These are phyloP conservation scores for Eupithecia vulgata DNA, from an alignment of 2,888 invertebrate genomes.

Conservation along the genomic window DNA sequence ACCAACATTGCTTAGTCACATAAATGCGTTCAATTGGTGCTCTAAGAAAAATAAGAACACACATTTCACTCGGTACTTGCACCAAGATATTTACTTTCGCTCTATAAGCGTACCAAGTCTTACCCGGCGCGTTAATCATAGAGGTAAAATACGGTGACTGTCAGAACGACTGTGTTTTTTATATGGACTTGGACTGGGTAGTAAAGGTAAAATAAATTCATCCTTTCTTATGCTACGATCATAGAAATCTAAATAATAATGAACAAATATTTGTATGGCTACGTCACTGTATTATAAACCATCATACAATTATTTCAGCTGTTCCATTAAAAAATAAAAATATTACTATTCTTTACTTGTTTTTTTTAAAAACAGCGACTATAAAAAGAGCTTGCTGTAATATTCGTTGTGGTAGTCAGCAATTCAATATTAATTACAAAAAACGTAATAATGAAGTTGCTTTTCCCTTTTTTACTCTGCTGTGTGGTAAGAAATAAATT, in stretches of 20 bases:
- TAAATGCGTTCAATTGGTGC: too few species aligned
- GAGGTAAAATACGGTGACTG: too few species aligned
- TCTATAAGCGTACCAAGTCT: too few species aligned
- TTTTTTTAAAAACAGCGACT: not conserved
- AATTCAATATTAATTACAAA: not conserved
- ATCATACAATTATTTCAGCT: not conserved
- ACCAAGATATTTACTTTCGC: too few species aligned
- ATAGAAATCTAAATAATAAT: not conserved
- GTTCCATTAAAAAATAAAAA: not conserved
- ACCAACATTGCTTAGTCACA: too few species aligned
- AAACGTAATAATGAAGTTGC: constrained; percentile 4
- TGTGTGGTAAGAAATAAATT: not conserved
- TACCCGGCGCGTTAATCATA: too few species aligned
- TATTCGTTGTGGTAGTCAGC: not conserved
- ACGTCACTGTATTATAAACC: not conserved
- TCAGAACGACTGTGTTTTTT: too few species aligned
- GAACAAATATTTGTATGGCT: not conserved
- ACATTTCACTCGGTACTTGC: too few species aligned
- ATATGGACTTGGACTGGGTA: too few species aligned
- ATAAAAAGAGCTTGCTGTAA: not conserved
- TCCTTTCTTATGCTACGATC: not conserved
- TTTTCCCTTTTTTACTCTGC: not conserved
- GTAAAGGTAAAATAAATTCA: too few species aligned
- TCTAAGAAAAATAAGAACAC: too few species aligned
- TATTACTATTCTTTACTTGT: not conserved